phyloP scores from a whole-genome alignment of 2,113 vertebrate genomes.

The Anarhynchus alexandrinus region DNA sequence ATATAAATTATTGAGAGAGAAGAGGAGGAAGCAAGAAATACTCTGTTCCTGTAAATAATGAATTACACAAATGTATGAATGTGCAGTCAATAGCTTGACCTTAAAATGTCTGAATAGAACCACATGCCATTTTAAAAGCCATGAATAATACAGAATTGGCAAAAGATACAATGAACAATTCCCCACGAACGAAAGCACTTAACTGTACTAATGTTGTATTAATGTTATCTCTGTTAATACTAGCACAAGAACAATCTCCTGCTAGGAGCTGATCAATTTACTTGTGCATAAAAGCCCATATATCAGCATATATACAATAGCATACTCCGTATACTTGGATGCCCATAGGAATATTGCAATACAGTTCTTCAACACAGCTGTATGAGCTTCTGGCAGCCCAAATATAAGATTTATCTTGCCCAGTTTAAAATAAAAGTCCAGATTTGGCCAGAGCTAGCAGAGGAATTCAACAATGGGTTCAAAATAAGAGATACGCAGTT shows the following conservation, averaged over 20 bases:
- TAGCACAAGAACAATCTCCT: not conserved
- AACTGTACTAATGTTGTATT: not conserved
- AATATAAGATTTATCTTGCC: not conserved
- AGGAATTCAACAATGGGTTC: not conserved
- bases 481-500: not conserved
- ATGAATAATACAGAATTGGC: not conserved
- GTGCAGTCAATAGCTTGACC: not conserved
- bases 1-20: not conserved
- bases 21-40: not conserved
- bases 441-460: not conserved
- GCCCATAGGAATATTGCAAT: not conserved
- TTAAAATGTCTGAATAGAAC: not conserved
- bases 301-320: not conserved
- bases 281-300: not conserved
- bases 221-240: not conserved
- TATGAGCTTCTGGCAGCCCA: not conserved
- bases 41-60: not conserved
- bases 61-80: not conserved
- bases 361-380: constrained; percentile 4
- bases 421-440: not conserved
- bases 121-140: not conserved
- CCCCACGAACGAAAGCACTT: not conserved
- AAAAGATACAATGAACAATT: not conserved
- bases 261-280: not conserved
- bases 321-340: not conserved